Evolutionary conservation across 2,888 invertebrate species (phyloP).

Genomic region (Synanthedon myopaeformis): DNA sequence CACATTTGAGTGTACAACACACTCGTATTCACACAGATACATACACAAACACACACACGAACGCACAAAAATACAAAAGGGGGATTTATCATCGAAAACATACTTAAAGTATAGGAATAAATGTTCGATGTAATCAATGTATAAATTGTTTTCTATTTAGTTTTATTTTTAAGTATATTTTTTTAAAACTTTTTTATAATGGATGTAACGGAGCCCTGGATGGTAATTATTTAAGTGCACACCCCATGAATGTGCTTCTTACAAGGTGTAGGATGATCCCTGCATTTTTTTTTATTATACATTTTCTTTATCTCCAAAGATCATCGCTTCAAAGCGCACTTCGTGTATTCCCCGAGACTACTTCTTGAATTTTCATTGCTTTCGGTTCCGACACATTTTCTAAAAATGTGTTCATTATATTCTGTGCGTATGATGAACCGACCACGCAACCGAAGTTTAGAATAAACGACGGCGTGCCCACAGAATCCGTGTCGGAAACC

Average conservation of each 20-base stretch:
- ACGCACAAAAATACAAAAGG: conserved; percentile 21
- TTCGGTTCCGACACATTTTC: conserved; percentile 30
- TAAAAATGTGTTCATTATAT: too few relatives aligned
- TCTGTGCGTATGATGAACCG: too few relatives aligned
- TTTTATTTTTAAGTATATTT: conserved; percentile 16
- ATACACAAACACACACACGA: conserved; percentile 26
- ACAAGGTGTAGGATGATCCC: conserved; percentile 51
- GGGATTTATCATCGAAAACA: too few relatives aligned
- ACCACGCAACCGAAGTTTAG: too few relatives aligned
- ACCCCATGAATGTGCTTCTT: conserved; percentile 68
- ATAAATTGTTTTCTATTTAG: conserved; percentile 17
- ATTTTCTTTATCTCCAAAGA: conserved; percentile 45
- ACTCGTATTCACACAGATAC: conserved; percentile 27
- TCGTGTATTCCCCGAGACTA: conserved; percentile 42
- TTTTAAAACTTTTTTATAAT: background rate
- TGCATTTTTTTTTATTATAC: conserved; percentile 37
- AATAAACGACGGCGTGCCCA: too few relatives aligned
- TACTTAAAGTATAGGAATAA: conserved; percentile 19
- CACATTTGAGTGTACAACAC: conserved; percentile 1
- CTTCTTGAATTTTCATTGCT: conserved; percentile 41
- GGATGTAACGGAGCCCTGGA: conserved; percentile 54
- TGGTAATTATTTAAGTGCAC: conserved; percentile 57
- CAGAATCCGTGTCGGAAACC: conserved; percentile 2
- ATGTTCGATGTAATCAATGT: conserved; percentile 38
- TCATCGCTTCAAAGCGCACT: conserved; percentile 62